Conservation (phyloP, 2,888 invertebrate genomes). For the Neoascia interrupta region DNA sequence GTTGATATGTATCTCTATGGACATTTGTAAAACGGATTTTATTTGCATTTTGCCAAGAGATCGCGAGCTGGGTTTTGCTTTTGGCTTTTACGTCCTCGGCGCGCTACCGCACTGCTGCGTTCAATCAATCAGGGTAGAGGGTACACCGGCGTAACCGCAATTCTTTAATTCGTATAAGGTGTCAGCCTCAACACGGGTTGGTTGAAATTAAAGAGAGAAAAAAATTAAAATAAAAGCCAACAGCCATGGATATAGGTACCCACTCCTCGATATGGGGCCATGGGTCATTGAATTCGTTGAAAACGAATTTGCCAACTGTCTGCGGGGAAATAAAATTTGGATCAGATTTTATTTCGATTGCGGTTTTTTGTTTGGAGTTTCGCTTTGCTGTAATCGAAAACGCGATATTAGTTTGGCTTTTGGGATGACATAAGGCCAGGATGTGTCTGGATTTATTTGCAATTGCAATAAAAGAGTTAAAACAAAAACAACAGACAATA, state of each 20-base stretch:
- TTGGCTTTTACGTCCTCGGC: too few species aligned
- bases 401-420: slow-evolving; percentile 23
- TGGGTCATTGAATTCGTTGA: slow-evolving; percentile 56
- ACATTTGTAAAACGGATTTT: slow-evolving; percentile 42
- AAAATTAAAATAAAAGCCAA: neutral
- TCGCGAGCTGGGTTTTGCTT: slow-evolving; percentile 8
- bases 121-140: slow-evolving; percentile 58
- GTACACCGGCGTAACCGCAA: slow-evolving; percentile 48
- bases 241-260: neutral
- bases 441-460: too few species aligned
- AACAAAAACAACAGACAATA: too few species aligned
- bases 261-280: slow-evolving; percentile 32
- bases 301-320: slow-evolving; percentile 64
- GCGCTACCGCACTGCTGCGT: slow-evolving; percentile 13
- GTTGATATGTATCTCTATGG: slow-evolving; percentile 55
- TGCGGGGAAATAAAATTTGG: slow-evolving; percentile 62
- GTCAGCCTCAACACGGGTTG: slow-evolving; percentile 39
- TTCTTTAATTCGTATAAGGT: slow-evolving; percentile 60
- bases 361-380: slow-evolving; percentile 48
- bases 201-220: slow-evolving; percentile 1
- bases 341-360: slow-evolving; percentile 64
- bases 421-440: slow-evolving; percentile 34
- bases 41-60: slow-evolving; percentile 29
- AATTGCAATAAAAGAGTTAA: too few species aligned
- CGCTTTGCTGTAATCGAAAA: slow-evolving; percentile 35